Conservation (phyloP, 2,888 invertebrate genomes). For the Ernsta delagoae region DNA sequence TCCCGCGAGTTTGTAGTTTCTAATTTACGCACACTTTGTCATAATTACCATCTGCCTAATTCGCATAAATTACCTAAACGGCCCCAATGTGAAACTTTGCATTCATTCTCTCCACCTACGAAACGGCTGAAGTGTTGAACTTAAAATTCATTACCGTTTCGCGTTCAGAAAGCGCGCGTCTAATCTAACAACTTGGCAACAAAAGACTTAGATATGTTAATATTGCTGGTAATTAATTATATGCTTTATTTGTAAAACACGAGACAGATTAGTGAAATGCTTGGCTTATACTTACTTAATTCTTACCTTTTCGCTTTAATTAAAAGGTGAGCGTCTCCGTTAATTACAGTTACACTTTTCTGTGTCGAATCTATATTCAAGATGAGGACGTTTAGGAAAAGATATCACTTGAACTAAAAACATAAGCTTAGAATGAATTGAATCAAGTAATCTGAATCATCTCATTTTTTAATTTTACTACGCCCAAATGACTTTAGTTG, state of each 20-base stretch:
- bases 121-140: slow-evolving; percentile 28
- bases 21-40: slow-evolving; percentile 33
- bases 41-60: slow-evolving; percentile 35
- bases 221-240: slow-evolving; percentile 13
- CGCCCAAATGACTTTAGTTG: too few species aligned
- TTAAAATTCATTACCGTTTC: slow-evolving; percentile 30
- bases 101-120: slow-evolving; percentile 26
- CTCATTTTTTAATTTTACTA: too few species aligned
- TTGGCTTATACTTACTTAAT: background rate
- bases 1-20: slow-evolving; percentile 31
- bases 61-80: slow-evolving; percentile 34
- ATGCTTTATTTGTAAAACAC: background rate
- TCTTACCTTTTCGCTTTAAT: background rate
- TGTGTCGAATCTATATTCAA: background rate
- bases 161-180: slow-evolving; percentile 6
- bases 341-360: background rate
- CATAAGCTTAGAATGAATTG: too few species aligned
- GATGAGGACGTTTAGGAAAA: too few species aligned
- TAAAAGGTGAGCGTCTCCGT: background rate
- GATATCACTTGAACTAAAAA: too few species aligned
- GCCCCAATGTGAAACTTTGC: slow-evolving; percentile 25
- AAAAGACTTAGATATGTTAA: slow-evolving; percentile 11
- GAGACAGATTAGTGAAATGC: background rate
- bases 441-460: too few species aligned
- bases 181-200: slow-evolving; percentile 28